Percentiles rank a stretch among this genome's conserved stretches.
These are phyloP conservation scores for Parauchenoglanis ngamensis DNA, from an alignment of 2,797 vertebrate species.

Conservation along the genomic window DNA sequence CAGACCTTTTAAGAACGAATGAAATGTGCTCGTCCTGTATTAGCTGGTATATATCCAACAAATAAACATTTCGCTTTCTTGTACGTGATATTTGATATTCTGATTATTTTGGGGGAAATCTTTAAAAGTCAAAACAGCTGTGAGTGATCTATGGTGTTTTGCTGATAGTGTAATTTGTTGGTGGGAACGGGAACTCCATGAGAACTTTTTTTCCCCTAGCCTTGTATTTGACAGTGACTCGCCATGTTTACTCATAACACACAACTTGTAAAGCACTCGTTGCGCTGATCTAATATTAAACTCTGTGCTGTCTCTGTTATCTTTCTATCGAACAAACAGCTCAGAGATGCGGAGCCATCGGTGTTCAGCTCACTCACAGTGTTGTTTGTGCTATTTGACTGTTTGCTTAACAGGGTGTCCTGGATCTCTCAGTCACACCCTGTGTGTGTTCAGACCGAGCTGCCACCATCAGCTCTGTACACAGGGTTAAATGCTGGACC, in stretches of 20 bases:
- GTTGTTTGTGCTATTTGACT: slow-evolving; percentile 43
- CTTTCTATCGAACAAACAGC: slow-evolving; percentile 39
- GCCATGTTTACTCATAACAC: slow-evolving; percentile 41
- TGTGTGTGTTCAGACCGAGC: slow-evolving; percentile 46
- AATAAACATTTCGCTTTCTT: background rate
- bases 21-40: background rate
- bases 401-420: slow-evolving; percentile 57
- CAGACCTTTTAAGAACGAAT: background rate
- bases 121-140: slow-evolving; percentile 37
- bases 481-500: slow-evolving; percentile 72
- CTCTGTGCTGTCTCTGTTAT: slow-evolving; percentile 49
- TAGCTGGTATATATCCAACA: background rate
- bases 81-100: background rate
- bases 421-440: slow-evolving; percentile 57
- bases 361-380: slow-evolving; percentile 1
- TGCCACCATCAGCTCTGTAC: slow-evolving; percentile 69
- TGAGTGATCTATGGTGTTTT: slow-evolving; percentile 28
- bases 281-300: slow-evolving; percentile 14
- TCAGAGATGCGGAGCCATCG: slow-evolving; percentile 45
- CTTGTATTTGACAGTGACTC: slow-evolving; percentile 24
- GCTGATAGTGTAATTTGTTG: slow-evolving; percentile 25
- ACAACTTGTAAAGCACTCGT: slow-evolving; percentile 14
- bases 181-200: slow-evolving; percentile 19
- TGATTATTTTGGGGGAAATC: slow-evolving; percentile 5
- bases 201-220: background rate